phyloP scores from a whole-genome alignment of 1,140 invertebrate species.

The Aphis gossypii region DNA sequence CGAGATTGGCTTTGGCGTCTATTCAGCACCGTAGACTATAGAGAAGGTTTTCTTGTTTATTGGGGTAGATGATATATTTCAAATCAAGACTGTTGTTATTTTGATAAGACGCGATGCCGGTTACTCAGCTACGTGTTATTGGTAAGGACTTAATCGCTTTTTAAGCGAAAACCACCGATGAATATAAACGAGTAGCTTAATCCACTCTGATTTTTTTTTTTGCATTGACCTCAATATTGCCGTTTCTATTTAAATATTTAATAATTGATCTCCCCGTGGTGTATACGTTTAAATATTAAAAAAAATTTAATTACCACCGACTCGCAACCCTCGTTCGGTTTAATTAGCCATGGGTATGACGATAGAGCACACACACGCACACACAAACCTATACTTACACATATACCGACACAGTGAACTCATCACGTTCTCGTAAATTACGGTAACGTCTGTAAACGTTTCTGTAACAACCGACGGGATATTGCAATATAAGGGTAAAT shows the following conservation, averaged over 20 bases:
- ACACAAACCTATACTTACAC: not conserved
- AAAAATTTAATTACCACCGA: not conserved
- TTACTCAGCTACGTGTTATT: not conserved
- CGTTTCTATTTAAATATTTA: not conserved
- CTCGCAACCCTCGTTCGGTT: too few relatives aligned
- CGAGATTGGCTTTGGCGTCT: not conserved
- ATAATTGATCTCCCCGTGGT: not conserved
- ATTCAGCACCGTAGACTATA: not conserved
- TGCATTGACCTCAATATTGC: not conserved
- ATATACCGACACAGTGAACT: not conserved
- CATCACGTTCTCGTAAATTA: not conserved
- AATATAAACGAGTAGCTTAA: not conserved
- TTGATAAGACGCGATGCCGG: not conserved
- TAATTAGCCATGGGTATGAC: not conserved
- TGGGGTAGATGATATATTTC: not conserved
- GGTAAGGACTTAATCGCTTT: not conserved
- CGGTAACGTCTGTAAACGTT: not conserved
- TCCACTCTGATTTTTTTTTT: not conserved
- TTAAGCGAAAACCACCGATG: not conserved
- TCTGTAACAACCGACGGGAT: not conserved
- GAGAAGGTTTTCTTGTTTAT: not conserved
- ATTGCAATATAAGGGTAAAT: not conserved
- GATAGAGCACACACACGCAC: not conserved
- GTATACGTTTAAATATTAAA: not conserved
- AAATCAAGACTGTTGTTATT: not conserved